phyloP scores from a whole-genome alignment of 2,888 invertebrate species.

The Drosophila monieri region DNA sequence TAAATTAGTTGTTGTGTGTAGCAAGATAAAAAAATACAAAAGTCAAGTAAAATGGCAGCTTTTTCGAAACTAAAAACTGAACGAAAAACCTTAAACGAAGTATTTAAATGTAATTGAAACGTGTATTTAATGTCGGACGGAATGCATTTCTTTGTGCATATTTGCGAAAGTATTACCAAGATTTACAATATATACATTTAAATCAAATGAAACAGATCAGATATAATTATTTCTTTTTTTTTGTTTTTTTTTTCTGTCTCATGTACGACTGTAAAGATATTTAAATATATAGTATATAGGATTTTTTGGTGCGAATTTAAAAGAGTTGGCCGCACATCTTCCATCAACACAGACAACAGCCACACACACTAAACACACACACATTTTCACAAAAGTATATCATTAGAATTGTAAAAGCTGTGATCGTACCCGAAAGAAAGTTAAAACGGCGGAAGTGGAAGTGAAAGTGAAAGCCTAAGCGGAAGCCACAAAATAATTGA shows the following conservation, averaged over 20 bases:
- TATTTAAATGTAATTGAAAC: constrained; percentile 25
- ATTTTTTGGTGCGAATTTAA: constrained; percentile 66
- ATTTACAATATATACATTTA: constrained; percentile 24
- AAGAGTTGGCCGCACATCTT: constrained; percentile 30
- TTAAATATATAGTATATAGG: constrained; percentile 34
- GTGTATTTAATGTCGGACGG: constrained; percentile 26
- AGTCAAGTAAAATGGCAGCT: constrained; percentile 28
- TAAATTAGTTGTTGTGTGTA: constrained; percentile 42
- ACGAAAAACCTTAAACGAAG: constrained; percentile 12
- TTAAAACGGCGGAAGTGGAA: constrained; percentile 14
- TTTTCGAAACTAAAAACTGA: constrained; percentile 18
- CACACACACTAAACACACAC: constrained; percentile 6
- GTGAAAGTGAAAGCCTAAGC: constrained; percentile 1
- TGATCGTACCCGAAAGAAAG: constrained; percentile 60
- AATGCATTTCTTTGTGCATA: constrained; percentile 40
- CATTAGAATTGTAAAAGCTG: constrained; percentile 78
- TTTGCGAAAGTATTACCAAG: constrained; percentile 43
- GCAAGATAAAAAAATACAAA: constrained; percentile 12
- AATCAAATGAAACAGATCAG: constrained; percentile 4
- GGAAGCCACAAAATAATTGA: constrained; percentile 8
- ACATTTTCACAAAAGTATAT: constrained; percentile 55
- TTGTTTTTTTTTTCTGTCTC: constrained; percentile 6
- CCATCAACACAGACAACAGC: constrained; percentile 24
- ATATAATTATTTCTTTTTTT: not conserved
- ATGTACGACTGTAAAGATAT: constrained; percentile 7